Conservation (phyloP, 2,113 vertebrate species). For the Paraplagusia blochii region DNA sequence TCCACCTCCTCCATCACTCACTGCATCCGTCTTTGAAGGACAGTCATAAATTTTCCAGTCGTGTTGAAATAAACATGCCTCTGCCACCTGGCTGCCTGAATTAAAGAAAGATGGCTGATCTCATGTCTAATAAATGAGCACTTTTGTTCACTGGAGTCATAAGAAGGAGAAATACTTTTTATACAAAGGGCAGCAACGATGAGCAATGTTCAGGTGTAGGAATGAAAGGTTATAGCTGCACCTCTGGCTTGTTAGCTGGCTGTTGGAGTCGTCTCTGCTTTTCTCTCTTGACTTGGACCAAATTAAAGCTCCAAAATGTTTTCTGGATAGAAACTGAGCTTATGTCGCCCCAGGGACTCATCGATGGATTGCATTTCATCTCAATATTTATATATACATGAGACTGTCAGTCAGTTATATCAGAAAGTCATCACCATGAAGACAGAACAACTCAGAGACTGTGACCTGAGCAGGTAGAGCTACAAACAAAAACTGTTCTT, state of each 20-base stretch:
- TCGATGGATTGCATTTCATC: constrained; percentile 19
- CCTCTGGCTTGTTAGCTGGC: background rate
- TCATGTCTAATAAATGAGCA: constrained; percentile 60
- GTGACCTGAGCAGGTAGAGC: constrained; percentile 31
- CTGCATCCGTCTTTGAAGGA: constrained; percentile 43
- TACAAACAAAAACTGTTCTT: constrained; percentile 20
- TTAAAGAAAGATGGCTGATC: constrained; percentile 72
- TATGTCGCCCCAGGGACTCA: constrained; percentile 18
- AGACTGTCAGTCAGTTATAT: constrained; percentile 12
- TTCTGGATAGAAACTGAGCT: background rate
- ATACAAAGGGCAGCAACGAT: constrained; percentile 42
- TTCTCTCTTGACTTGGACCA: constrained; percentile 31
- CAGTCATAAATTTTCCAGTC: constrained; percentile 68
- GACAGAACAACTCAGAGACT: constrained; percentile 20
- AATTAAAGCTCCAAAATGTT: constrained; percentile 17
- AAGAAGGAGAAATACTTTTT: constrained; percentile 58
- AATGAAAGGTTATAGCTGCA: constrained; percentile 53
- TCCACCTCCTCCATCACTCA: constrained; percentile 34
- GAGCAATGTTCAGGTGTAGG: constrained; percentile 52
- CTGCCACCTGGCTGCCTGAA: constrained; percentile 55
- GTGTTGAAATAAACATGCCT: constrained; percentile 64
- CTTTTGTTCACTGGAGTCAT: constrained; percentile 71
- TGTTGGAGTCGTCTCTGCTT: constrained; percentile 37
- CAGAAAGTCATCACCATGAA: constrained; percentile 24
- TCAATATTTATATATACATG: constrained; percentile 40